Percentiles rank a stretch among this genome's conserved stretches.
phyloP scores from a whole-genome alignment of 2,797 vertebrate species.

The Morus bassanus region DNA sequence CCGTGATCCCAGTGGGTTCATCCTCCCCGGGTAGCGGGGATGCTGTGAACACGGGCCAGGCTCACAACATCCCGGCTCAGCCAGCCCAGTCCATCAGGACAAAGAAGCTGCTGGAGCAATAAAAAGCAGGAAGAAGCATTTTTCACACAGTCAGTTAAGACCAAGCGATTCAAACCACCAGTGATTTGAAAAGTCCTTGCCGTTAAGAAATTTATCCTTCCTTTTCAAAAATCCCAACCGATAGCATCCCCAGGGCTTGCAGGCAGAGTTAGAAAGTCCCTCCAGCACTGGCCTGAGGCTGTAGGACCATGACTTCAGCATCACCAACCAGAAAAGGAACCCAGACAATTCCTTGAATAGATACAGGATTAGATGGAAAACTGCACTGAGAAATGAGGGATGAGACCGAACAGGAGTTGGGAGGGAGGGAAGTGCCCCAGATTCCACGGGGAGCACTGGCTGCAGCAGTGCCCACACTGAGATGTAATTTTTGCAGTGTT shows the following conservation, averaged over 20 bases:
- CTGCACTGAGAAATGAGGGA: neutral
- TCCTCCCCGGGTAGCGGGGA: accelerated
- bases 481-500: neutral
- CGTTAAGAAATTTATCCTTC: neutral
- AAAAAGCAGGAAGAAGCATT: neutral
- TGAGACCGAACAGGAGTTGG: neutral
- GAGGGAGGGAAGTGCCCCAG: neutral
- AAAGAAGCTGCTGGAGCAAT: neutral
- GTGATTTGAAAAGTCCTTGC: neutral
- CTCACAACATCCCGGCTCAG: neutral
- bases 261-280: neutral
- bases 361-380: neutral
- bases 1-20: neutral
- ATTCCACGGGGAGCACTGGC: accelerated
- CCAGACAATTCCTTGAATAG: neutral
- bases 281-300: neutral
- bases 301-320: neutral
- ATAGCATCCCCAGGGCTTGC: neutral
- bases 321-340: neutral
- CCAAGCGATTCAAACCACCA: neutral
- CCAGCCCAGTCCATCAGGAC: neutral
- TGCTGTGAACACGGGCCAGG: accelerated
- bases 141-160: neutral
- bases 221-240: neutral
- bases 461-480: accelerated